phyloP scores from a whole-genome alignment of 2,113 vertebrate species.

The Urocynchramus pylzowi region DNA sequence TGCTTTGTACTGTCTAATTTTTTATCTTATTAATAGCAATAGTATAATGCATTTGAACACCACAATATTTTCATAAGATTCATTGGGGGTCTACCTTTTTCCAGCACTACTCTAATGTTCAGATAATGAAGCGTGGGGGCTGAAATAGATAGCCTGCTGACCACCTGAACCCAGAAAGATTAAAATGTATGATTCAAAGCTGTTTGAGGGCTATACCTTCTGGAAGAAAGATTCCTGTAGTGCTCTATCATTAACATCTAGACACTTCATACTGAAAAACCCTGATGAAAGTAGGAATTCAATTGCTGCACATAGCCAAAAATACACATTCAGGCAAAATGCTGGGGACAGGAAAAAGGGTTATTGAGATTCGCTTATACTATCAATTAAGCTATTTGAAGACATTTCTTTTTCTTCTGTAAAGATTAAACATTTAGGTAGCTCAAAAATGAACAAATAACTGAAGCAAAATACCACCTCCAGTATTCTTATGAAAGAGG shows the following conservation, averaged over 20 bases:
- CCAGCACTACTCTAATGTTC: conserved; percentile 60
- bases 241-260: conserved; percentile 58
- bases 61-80: conserved; percentile 69
- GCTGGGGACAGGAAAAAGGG: neutral
- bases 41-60: conserved; percentile 49
- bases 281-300: conserved; percentile 4
- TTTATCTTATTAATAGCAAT: conserved; percentile 69
- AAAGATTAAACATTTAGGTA: neutral
- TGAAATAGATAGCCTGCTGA: conserved; percentile 69
- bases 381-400: neutral
- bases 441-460: neutral
- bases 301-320: neutral
- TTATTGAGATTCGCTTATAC: neutral
- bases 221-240: conserved; percentile 45
- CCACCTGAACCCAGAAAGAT: conserved; percentile 68
- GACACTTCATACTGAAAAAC: conserved; percentile 47
- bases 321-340: neutral
- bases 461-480: neutral
- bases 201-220: neutral
- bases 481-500: neutral
- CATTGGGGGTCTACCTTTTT: conserved; percentile 63
- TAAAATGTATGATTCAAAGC: conserved; percentile 48
- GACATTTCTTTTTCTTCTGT: neutral
- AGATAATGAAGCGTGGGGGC: conserved; percentile 52
- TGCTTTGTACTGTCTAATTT: conserved; percentile 64